Conservation (phyloP, 2,888 invertebrate species). For the Troides helena region DNA sequence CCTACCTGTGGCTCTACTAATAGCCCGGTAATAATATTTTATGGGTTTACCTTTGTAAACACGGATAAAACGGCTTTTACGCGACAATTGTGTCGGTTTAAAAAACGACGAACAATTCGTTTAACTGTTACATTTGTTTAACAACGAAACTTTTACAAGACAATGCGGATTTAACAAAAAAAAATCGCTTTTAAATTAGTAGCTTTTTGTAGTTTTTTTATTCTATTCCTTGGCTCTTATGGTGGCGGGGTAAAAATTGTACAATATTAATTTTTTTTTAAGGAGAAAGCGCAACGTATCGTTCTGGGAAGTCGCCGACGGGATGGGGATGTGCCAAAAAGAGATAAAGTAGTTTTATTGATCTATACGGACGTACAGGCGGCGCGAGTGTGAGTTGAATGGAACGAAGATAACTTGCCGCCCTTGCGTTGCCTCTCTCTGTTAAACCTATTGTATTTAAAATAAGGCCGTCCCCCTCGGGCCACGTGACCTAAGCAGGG, state of each 20-base stretch:
- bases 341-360: constrained; percentile 82
- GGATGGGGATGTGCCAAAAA: constrained; percentile 81
- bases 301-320: constrained; percentile 75
- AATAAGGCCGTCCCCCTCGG: constrained; percentile 61
- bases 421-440: constrained; percentile 69
- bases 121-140: constrained; percentile 38
- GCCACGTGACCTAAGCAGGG: constrained; percentile 81
- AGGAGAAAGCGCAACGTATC: constrained; percentile 66
- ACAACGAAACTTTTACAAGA: constrained; percentile 14
- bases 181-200: constrained; percentile 38
- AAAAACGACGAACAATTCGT: constrained; percentile 47
- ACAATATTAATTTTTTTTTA: constrained; percentile 41
- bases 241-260: constrained; percentile 30
- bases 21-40: constrained; percentile 75
- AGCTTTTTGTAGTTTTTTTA: constrained; percentile 26
- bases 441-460: constrained; percentile 49
- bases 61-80: constrained; percentile 65
- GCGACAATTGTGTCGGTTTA: constrained; percentile 63
- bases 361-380: constrained; percentile 80
- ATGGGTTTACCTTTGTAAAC: constrained; percentile 75
- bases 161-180: constrained; percentile 39
- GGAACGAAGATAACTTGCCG: constrained; percentile 81
- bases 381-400: constrained; percentile 79
- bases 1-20: constrained; percentile 75
- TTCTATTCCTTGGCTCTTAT: constrained; percentile 18